phyloP scores from a whole-genome alignment of 2,797 vertebrate species.

The Sebastes cheni region DNA sequence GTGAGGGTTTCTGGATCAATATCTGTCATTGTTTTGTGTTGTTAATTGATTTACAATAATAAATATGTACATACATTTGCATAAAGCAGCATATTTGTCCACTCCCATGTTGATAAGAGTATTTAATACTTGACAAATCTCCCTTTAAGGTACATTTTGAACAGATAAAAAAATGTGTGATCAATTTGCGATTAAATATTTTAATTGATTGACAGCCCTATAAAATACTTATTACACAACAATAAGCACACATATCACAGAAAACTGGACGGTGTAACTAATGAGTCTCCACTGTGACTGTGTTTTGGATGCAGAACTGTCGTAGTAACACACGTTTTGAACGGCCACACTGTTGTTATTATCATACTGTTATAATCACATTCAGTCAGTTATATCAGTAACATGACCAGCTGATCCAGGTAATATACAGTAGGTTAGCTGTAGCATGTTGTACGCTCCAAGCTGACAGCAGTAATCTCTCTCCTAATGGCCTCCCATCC shows the following conservation, averaged over 20 bases:
- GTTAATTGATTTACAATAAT: too few species aligned
- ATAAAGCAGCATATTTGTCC: too few species aligned
- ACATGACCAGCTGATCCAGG: neutral
- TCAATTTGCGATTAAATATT: too few species aligned
- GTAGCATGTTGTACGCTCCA: neutral
- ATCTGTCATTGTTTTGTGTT: too few species aligned
- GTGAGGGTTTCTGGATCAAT: too few species aligned
- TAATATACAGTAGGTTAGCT: neutral
- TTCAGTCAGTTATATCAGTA: neutral
- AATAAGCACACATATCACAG: neutral
- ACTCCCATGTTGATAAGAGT: too few species aligned
- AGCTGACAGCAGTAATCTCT: neutral
- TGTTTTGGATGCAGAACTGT: neutral
- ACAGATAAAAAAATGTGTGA: too few species aligned
- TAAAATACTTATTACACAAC: neutral
- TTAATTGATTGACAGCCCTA: too few species aligned
- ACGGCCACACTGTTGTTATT: neutral
- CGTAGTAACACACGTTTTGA: neutral
- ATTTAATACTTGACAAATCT: too few species aligned
- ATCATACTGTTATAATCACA: neutral
- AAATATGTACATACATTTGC: too few species aligned
- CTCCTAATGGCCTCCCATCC: slow-evolving; percentile 4
- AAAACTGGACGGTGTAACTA: neutral
- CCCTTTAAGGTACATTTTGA: too few species aligned
- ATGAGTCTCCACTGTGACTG: neutral